Conservation (phyloP, 2,888 invertebrate species). For the Venusia cambrica region DNA sequence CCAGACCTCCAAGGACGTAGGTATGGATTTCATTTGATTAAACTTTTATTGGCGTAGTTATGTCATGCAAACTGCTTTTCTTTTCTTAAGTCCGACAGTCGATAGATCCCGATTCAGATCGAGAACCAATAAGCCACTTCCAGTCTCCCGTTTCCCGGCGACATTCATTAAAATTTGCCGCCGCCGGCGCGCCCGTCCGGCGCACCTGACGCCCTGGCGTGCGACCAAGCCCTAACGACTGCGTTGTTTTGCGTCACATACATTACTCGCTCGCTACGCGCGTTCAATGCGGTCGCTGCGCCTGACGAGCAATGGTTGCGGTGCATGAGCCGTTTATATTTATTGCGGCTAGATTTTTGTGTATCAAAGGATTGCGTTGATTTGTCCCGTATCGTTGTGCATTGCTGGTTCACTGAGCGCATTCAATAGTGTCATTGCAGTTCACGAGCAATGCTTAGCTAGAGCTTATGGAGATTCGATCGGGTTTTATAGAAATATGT, state of each 20-base stretch:
- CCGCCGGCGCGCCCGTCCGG: constrained; percentile 43
- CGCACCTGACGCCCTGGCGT: constrained; percentile 44
- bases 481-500: too few species aligned
- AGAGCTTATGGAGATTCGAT: too few species aligned
- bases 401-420: constrained; percentile 2
- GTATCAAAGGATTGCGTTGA: constrained; percentile 4
- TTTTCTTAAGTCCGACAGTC: too few species aligned
- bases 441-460: too few species aligned
- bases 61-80: too few species aligned
- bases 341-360: constrained; percentile 19
- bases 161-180: constrained; percentile 69
- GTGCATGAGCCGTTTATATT: constrained; percentile 11
- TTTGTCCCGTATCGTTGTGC: constrained; percentile 1
- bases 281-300: constrained; percentile 3
- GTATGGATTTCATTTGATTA: too few species aligned
- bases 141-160: constrained; percentile 34
- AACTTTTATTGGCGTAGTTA: too few species aligned
- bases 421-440: too few species aligned
- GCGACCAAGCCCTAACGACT: constrained; percentile 26
- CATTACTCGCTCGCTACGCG: constrained; percentile 22
- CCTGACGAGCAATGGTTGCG: constrained; percentile 22
- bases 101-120: too few species aligned
- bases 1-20: too few species aligned
- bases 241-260: constrained; percentile 20
- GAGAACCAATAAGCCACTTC: too few species aligned